Percentiles rank a stretch among this genome's conserved stretches.
Evolutionary conservation across 2,113 vertebrate species (phyloP).

Genomic region (Tachycineta bicolor): DNA sequence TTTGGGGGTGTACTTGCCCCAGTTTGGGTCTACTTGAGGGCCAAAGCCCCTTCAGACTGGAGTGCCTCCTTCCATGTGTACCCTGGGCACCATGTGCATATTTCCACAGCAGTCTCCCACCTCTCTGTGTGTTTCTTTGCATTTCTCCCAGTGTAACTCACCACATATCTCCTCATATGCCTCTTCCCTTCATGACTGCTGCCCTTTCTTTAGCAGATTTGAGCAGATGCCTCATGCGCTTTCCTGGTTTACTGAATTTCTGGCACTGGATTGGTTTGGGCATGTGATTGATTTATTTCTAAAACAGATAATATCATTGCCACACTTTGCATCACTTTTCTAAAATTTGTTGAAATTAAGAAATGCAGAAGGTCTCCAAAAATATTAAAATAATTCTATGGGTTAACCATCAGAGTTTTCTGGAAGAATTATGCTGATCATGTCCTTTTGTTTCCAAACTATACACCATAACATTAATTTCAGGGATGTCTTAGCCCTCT

Average conservation of each 20-base stretch:
- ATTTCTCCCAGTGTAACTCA: neutral
- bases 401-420: neutral
- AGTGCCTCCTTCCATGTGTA: neutral
- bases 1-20: neutral
- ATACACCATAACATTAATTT: neutral
- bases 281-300: neutral
- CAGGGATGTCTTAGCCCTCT: neutral
- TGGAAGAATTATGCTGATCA: neutral
- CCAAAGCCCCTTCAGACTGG: neutral
- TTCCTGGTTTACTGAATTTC: neutral
- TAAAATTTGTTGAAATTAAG: neutral
- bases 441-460: neutral
- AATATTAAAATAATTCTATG: neutral
- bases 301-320: neutral
- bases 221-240: neutral
- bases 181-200: neutral
- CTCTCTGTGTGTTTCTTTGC: neutral
- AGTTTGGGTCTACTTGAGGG: neutral
- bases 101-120: neutral
- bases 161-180: neutral
- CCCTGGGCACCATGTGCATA: too few species aligned
- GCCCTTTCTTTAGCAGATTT: neutral
- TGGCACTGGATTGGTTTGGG: neutral
- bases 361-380: neutral
- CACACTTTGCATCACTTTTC: accelerated